Conservation (phyloP, 2,888 invertebrate genomes). For the Ormyrus rosae region DNA sequence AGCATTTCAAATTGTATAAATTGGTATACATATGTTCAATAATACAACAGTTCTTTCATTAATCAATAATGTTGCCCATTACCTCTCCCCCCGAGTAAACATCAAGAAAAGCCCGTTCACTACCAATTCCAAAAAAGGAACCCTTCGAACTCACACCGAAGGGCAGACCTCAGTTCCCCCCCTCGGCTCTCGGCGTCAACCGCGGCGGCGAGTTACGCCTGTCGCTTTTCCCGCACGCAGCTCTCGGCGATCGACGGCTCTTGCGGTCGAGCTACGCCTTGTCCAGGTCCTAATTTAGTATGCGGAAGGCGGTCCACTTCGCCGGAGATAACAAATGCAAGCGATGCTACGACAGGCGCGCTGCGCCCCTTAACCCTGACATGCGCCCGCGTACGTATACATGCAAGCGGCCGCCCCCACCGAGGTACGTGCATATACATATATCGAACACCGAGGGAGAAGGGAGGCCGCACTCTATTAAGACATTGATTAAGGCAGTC, state of each 20-base stretch:
- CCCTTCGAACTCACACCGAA: too few relatives aligned
- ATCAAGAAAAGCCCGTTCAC: too few relatives aligned
- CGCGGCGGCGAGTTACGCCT: neutral
- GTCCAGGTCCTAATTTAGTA: conserved; percentile 39
- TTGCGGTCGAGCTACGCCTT: too few relatives aligned
- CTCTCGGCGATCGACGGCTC: conserved; percentile 26
- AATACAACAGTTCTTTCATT: too few relatives aligned
- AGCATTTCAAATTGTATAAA: too few relatives aligned
- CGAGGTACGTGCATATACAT: conserved; percentile 6
- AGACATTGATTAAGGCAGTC: conserved; percentile 32
- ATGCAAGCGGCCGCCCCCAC: neutral
- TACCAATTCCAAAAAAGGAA: too few relatives aligned
- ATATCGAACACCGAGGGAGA: neutral
- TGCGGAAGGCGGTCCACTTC: conserved; percentile 45
- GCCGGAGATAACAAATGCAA: conserved; percentile 43
- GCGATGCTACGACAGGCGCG: neutral
- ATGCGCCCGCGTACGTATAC: neutral
- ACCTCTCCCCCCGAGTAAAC: too few relatives aligned
- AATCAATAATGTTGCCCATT: too few relatives aligned
- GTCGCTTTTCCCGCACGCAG: conserved; percentile 19
- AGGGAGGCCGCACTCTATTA: neutral
- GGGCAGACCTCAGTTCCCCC: too few relatives aligned
- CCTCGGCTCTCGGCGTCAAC: too few relatives aligned
- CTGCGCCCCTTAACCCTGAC: neutral
- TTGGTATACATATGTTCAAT: too few relatives aligned